Base-by-base conservation (phyloP, 2,113 vertebrate species). In the Scytalopus superciliaris region DNA sequence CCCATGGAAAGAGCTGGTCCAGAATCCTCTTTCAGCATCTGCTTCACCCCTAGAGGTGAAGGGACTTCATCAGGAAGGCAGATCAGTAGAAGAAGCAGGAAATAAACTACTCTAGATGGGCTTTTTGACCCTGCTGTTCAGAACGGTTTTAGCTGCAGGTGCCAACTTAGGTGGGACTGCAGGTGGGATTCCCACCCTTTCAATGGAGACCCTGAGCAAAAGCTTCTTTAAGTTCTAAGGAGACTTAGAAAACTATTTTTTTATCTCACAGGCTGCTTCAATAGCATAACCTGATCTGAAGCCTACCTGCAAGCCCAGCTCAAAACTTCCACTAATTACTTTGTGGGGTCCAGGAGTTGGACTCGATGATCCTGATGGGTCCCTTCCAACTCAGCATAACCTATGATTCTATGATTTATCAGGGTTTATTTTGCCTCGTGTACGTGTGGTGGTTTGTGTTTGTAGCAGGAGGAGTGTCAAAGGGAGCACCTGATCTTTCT, bases 391-490 rank as follows among this genome's bases (percentile, higher is more conserved):
- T 55, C 55, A 77, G 56, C 18, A 15, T 60, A 62, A n/a, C n/a
- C n/a, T n/a, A n/a, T n/a, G n/a, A n/a, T 49, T 76, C 14, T 83
- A 24, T 49, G 72, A 76, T 76, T 77, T 37, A 42, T 70, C 56
- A 70, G 31, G 88, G 22, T 31, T 64, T 47, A 27, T 83, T 77
- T 82, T 77, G 22, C 16, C 27, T 69, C 62, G 21, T 62, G 50
- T 59, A 42, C 0, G 0, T 12, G 37, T 19, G 64, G 30, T 60
- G 15, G 14, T 39, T 74, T 64, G 22, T 8, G 18, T 74, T 47
- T 39, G 47, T 44, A 87, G 70, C 57, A 82, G 37, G 25, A 24
- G 31, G n/a, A 44, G 45, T 7, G 1, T 25, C 0, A 0, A 66
- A 69, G 62, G 72, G 45, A 78, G 39, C 50, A 63, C 44, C 12